Percentiles rank a stretch among this genome's conserved stretches.
Conservation (phyloP, 2,113 vertebrate species). For the Recurvirostra avosetta region DNA sequence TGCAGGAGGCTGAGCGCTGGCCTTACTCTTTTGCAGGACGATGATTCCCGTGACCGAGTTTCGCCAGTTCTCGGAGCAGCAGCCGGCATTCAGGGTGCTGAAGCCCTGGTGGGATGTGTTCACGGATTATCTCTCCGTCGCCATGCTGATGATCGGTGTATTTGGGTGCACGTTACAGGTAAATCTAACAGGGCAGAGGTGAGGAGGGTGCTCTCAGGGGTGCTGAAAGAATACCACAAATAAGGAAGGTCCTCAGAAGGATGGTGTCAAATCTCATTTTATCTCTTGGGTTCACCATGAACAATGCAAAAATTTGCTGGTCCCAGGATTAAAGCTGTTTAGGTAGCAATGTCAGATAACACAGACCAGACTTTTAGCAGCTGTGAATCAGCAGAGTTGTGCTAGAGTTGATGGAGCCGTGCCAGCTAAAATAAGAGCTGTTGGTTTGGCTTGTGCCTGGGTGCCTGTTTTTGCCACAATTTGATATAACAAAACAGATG, state of each 20-base stretch:
- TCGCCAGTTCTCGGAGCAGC: constrained; percentile 96
- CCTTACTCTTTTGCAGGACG: constrained; percentile 71
- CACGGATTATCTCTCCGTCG: constrained; percentile 92
- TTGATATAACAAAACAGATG: neutral
- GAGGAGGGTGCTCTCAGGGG: rapidly evolving
- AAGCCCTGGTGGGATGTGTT: constrained; percentile 99
- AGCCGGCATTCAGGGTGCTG: constrained; percentile 95
- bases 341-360: constrained; percentile 12
- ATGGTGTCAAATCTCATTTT: neutral
- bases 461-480: neutral
- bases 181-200: neutral
- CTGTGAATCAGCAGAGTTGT: neutral
- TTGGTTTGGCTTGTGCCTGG: neutral
- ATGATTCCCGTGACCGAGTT: constrained; percentile 99
- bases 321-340: neutral
- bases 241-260: neutral
- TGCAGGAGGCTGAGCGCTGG: neutral
- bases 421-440: constrained; percentile 5
- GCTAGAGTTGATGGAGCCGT: neutral
- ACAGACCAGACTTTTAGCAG: neutral
- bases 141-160: constrained; percentile 98
- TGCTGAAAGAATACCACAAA: neutral
- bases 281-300: neutral
- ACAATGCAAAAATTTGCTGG: neutral
- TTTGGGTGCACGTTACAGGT: constrained; percentile 98